phyloP scores from a whole-genome alignment of 1,140 invertebrate species.

The Brachionus paranguensis region DNA sequence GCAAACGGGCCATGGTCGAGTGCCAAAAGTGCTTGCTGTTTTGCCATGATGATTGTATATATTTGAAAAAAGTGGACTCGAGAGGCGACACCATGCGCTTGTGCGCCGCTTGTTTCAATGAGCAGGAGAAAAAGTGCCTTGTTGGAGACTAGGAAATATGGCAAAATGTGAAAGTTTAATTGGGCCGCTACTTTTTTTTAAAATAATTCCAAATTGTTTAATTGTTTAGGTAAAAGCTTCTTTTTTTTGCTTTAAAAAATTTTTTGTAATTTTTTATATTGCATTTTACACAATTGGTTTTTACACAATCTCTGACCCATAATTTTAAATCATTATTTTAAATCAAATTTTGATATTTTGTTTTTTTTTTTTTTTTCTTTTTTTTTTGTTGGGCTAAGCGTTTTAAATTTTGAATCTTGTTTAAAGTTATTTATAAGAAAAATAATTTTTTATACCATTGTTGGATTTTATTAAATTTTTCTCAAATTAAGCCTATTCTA shows the following conservation, averaged over 20 bases:
- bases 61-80: not conserved
- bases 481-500: not conserved
- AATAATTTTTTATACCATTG: not conserved
- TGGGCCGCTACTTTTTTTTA: not conserved
- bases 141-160: not conserved
- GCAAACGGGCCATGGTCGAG: not conserved
- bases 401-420: not conserved
- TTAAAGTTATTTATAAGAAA: not conserved
- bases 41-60: constrained; percentile 21
- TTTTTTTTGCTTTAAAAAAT: not conserved
- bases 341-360: not conserved
- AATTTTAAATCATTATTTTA: not conserved
- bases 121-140: not conserved
- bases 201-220: not conserved
- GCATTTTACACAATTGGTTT: not conserved
- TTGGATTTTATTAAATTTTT: not conserved
- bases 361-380: not conserved
- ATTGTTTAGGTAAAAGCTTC: not conserved
- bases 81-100: not conserved
- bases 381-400: not conserved
- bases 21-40: not conserved
- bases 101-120: not conserved
- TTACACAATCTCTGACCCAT: too few species aligned
- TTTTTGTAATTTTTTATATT: not conserved
- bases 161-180: not conserved